Conservation (phyloP, 2,888 invertebrate species). For the Aphodius sticticus region DNA sequence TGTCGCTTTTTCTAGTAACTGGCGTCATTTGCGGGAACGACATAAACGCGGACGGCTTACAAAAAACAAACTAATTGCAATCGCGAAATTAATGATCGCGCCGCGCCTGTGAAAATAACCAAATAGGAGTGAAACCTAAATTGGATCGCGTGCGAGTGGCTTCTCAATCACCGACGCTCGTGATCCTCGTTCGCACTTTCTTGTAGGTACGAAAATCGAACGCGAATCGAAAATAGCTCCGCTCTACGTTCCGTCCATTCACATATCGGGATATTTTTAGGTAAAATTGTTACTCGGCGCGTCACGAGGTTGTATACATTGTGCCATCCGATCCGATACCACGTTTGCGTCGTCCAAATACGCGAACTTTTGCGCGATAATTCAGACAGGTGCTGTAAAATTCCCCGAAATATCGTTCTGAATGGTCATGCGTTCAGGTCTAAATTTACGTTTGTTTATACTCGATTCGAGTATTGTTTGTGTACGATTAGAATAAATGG, state of each 20-base stretch:
- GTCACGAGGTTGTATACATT: neutral
- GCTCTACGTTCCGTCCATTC: neutral
- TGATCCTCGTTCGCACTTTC: neutral
- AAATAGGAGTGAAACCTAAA: neutral
- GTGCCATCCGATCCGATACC: neutral
- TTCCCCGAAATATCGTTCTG: neutral
- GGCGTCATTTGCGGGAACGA: too few species aligned
- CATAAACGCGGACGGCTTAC: too few species aligned
- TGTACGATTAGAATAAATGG: too few species aligned
- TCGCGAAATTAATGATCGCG: too few species aligned
- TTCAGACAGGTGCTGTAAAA: neutral
- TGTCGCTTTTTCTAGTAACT: too few species aligned
- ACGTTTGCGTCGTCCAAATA: neutral
- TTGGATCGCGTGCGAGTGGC: neutral
- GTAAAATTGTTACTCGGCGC: neutral
- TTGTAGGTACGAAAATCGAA: neutral
- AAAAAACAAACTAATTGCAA: too few species aligned
- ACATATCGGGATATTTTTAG: conserved; percentile 4
- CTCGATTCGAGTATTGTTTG: too few species aligned
- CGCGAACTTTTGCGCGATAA: neutral
- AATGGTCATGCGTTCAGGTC: too few species aligned
- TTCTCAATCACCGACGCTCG: neutral
- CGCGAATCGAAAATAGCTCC: neutral
- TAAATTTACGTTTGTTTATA: too few species aligned
- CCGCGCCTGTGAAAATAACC: too few species aligned